Conservation (phyloP, 2,797 vertebrate species). For the Crypturellus tataupa region DNA sequence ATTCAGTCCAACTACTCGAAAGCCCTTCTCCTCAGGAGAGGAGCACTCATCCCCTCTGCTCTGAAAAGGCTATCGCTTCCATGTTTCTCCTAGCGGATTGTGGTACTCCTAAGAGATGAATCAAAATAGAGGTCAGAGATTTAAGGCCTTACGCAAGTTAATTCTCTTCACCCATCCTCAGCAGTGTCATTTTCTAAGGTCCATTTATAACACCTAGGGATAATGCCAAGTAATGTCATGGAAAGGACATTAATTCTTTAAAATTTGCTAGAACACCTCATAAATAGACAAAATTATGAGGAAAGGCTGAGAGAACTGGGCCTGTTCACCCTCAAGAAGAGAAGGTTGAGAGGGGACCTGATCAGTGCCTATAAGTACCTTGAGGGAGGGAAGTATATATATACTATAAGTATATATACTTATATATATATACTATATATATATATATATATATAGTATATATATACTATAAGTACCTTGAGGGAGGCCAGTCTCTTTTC, state of each 20-base stretch:
- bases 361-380: too few species aligned
- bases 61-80: slow-evolving; percentile 16
- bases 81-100: slow-evolving; percentile 21
- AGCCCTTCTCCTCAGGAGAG: background rate
- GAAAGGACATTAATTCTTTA: background rate
- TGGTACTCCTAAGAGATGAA: background rate
- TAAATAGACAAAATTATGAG: too few species aligned
- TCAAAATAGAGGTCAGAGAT: slow-evolving; percentile 35
- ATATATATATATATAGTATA: too few species aligned
- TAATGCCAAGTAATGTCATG: background rate
- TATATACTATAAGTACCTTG: too few species aligned
- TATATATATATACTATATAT: too few species aligned
- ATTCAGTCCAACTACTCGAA: background rate
- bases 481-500: too few species aligned
- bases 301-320: too few species aligned
- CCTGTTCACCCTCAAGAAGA: too few species aligned
- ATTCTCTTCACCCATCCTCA: slow-evolving; percentile 35
- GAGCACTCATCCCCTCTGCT: slow-evolving; percentile 6
- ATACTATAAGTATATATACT: too few species aligned
- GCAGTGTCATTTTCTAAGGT: slow-evolving; percentile 22
- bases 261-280: background rate
- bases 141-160: slow-evolving; percentile 47
- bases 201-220: slow-evolving; percentile 24
- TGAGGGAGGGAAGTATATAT: too few species aligned
- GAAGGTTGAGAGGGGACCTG: too few species aligned